Evolutionary conservation across 1,140 invertebrate genomes (phyloP).

Genomic region (Cotesia chilonis): DNA sequence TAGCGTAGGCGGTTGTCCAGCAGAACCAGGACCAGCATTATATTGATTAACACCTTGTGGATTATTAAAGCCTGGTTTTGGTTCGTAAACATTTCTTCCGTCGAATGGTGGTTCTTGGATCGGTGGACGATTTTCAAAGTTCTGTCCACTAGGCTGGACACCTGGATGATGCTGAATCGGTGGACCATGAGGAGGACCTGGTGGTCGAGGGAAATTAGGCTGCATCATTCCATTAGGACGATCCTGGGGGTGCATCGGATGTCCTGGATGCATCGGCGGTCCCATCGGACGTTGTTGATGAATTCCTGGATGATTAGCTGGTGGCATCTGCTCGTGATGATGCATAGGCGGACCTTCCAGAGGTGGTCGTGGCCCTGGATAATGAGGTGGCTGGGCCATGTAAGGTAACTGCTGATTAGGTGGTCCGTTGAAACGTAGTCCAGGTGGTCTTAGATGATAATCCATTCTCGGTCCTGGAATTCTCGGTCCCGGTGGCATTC

Average conservation of each 20-base stretch:
- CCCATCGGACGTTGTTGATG: conserved; percentile 1
- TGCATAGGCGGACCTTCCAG: conserved; percentile 37
- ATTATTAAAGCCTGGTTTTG: conserved; percentile 46
- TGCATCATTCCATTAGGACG: conserved; percentile 35
- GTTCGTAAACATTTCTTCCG: conserved; percentile 47
- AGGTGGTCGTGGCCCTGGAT: conserved; percentile 31
- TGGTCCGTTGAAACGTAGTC: conserved; percentile 47
- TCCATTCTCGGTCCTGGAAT: conserved; percentile 36
- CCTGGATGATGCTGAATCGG: conserved; percentile 44
- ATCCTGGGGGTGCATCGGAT: conserved; percentile 35
- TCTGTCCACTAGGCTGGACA: conserved; percentile 42
- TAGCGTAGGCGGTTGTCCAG: conserved; percentile 33
- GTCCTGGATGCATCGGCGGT: conserved; percentile 43
- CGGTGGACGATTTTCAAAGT: conserved; percentile 51
- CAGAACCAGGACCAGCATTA: conserved; percentile 39
- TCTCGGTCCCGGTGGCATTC: conserved; percentile 31
- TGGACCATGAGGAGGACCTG: conserved; percentile 41
- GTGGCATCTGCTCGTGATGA: conserved; percentile 46
- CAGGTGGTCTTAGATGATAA: conserved; percentile 29
- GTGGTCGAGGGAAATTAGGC: conserved; percentile 32
- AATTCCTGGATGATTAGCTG: conserved; percentile 37
- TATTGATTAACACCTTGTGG: conserved; percentile 37
- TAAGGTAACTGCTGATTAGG: conserved; percentile 50
- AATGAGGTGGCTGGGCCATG: conserved; percentile 41
- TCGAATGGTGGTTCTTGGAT: conserved; percentile 52